Evolutionary conservation across 2,888 invertebrate genomes (phyloP), one percentile per base, ranked within the genome.

Genomic region (Rapana venosa): DNA sequence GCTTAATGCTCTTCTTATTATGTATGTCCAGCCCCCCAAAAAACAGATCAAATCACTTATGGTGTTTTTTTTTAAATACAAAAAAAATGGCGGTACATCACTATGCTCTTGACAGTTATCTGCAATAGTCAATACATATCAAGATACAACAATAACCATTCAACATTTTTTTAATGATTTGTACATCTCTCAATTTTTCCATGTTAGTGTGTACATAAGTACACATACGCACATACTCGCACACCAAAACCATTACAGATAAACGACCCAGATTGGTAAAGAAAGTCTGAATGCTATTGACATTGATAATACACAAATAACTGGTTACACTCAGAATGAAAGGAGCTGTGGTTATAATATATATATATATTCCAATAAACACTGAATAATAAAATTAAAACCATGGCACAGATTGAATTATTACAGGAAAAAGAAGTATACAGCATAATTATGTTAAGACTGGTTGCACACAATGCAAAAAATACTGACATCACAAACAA

Each of bases 381-480:
- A 36, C 81, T 83, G 81, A 83, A 83, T 83, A 83, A 35, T 79
- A 79, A 35, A 32, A 79, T 36, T 83, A 83, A 83, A 83, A 83
- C 81, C 81, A 83, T 83, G 81, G 81, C 81, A 83, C 81, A 83
- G 81, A 47, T 83, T 83, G 47, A 83, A 83, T 36, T 83, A 83
- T 83, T 83, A 83, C 81, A 83, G 79, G 35, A 35, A 20, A 79
- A 79, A 79, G 36, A 83, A 83, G 47, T 83, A 22, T 83, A 83
- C 81, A 83, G 36, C 81, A 79, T 32, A 36, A 47, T 83, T 22
- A 83, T 83, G 47, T 83, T 22, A 83, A 30, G 81, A 81, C 32
- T 22, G 36, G 47, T 83, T 83, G 36, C 11, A 83, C 47, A 26
- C 22, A 26, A 83, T 47, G 47, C 47, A 47, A 47, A 47, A n/a